Base-by-base conservation (phyloP, 2,113 vertebrate species). In the Myocastor coypus region DNA sequence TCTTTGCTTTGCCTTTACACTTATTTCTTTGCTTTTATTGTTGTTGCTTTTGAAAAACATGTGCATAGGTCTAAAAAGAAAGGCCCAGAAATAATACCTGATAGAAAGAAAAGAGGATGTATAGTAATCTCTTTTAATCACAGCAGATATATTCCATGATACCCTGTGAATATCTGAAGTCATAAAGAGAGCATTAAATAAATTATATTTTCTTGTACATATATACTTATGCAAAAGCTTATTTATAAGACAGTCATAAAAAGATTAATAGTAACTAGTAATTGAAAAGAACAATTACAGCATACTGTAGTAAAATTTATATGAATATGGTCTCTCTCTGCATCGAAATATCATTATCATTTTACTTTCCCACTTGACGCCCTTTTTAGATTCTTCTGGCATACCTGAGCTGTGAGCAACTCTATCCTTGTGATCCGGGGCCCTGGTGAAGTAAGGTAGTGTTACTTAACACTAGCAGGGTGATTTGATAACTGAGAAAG, bases 21-120 rank as follows among this genome's bases (percentile, higher is more conserved):
- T 63, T 73, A 73, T 32, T 78, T 57, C 26, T 84, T 75, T 94
- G n/a, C 19, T 81, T 50, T 89, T 78, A 78, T 75, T 88, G 61
- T 68, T 12, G 22, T 61, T 57, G 34, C 12, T 22, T 78, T 94
- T 59, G 37, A 30, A 94, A 88, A 87, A 61, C 14, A 9, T 34
- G 14, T 66, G 34, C 10, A 50, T 17, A 3, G 50, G 46, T 32
- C 30, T 37, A 94, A 83, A 46, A 19, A n/a, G 4, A 69, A 42
- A 68, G 8, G 57, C 1, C 59, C 13, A 42, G 13, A 89, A 19
- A 82, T 37, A 77, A n/a, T 34, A 6, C 22, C 46, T 34, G 28
- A 71, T 30, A 55, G 57, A 40, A 75, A 52, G 4, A 40, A 40
- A 34, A 42, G 61, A 66, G 3, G 22, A 61, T 59, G 6, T 59